Percentiles rank a stretch among this genome's conserved stretches.
Conservation (phyloP, 2,797 vertebrate species). For the Gymnothorax reevesii region DNA sequence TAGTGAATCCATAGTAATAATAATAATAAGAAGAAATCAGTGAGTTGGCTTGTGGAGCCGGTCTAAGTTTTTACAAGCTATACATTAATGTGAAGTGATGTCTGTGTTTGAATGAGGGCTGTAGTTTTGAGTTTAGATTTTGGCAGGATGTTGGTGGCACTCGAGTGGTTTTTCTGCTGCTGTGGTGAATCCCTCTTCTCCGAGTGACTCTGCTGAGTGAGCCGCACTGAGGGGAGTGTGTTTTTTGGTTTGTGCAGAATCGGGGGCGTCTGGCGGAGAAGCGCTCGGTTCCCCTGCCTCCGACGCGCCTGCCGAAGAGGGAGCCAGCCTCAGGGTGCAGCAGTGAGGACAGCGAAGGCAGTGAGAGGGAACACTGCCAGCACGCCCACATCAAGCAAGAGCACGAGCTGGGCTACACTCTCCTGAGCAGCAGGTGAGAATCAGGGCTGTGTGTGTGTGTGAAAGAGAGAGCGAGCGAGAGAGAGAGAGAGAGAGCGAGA, state of each 20-base stretch:
- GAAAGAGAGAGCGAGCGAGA: neutral
- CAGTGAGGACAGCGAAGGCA: slow-evolving; percentile 88
- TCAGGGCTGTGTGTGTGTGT: neutral
- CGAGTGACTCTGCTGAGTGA: neutral
- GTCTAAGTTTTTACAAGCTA: neutral
- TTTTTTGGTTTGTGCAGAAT: slow-evolving; percentile 73
- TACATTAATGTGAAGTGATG: neutral
- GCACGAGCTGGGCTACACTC: slow-evolving; percentile 85
- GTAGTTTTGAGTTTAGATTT: neutral
- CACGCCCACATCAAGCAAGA: slow-evolving; percentile 90
- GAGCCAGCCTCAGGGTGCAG: slow-evolving; percentile 86
- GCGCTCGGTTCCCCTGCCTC: slow-evolving; percentile 87
- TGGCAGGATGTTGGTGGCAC: neutral
- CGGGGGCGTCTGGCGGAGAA: slow-evolving; percentile 96
- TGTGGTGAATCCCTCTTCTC: neutral
- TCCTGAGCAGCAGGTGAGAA: slow-evolving; percentile 95
- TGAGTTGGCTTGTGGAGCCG: no score
- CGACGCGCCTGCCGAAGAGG: slow-evolving; percentile 86
- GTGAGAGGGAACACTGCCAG: slow-evolving; percentile 80
- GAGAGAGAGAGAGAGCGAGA: no score
- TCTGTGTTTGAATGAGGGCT: neutral
- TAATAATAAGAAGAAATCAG: no score
- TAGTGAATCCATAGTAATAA: no score
- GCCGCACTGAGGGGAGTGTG: slow-evolving; percentile 22
- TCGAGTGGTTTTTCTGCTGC: neutral